A percentile compares a stretch with the other conserved stretches of the same genome.
Conservation (phyloP, 2,888 invertebrate genomes). For the Pandemis corylana region DNA sequence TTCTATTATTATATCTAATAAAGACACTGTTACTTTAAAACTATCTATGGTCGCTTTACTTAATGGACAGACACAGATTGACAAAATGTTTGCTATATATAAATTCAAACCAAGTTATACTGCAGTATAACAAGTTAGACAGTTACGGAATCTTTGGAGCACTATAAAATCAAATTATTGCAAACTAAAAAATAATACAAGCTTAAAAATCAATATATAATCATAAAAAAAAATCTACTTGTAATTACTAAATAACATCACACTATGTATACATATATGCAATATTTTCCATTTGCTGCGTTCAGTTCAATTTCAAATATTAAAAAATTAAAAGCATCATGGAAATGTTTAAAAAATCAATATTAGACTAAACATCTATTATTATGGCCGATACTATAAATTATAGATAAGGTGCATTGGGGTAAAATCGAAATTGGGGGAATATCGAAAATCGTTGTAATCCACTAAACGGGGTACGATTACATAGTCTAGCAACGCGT, state of each 20-base stretch:
- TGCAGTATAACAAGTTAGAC: constrained; percentile 50
- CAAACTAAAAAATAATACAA: constrained; percentile 46
- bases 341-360: constrained; percentile 30
- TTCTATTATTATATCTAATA: constrained; percentile 49
- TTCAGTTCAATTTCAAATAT: constrained; percentile 31
- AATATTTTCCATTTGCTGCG: constrained; percentile 28
- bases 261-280: constrained; percentile 47
- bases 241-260: constrained; percentile 47
- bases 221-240: constrained; percentile 25
- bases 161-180: constrained; percentile 58
- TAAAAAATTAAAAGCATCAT: constrained; percentile 22
- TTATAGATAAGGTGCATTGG: constrained; percentile 1
- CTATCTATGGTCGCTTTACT: constrained; percentile 36
- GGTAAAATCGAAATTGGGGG: not conserved
- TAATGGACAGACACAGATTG: constrained; percentile 39
- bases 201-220: constrained; percentile 41
- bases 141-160: constrained; percentile 60
- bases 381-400: constrained; percentile 53
- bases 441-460: too few relatives aligned
- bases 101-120: constrained; percentile 50
- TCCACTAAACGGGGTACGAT: too few relatives aligned
- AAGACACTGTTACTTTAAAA: constrained; percentile 40
- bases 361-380: constrained; percentile 44
- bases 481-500: too few relatives aligned
- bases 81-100: constrained; percentile 22